phyloP scores from a whole-genome alignment of 2,797 vertebrate genomes.

The Anguilla marmorata region DNA sequence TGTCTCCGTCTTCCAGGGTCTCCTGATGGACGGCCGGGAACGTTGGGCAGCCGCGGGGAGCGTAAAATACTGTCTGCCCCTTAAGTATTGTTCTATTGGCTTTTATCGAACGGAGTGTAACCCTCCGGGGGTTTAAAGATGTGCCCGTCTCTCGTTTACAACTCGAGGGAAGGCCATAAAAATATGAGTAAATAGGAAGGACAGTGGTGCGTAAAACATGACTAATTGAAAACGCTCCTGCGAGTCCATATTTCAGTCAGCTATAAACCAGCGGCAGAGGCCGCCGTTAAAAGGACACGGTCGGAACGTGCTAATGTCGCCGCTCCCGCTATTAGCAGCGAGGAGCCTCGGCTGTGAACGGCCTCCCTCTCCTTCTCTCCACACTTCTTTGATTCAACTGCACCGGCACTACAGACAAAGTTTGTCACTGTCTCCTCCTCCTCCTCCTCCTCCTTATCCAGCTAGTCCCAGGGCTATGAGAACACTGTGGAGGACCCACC shows the following conservation, averaged over 20 bases:
- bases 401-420: constrained; percentile 54
- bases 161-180: constrained; percentile 62
- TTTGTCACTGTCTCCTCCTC: constrained; percentile 50
- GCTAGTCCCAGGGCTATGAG: neutral
- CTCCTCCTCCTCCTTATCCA: neutral
- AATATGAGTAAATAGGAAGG: constrained; percentile 37
- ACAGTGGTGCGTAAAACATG: constrained; percentile 40
- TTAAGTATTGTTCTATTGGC: constrained; percentile 42
- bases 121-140: constrained; percentile 58
- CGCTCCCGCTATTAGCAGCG: neutral
- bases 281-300: constrained; percentile 42
- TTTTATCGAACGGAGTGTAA: constrained; percentile 67
- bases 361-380: constrained; percentile 39
- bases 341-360: constrained; percentile 20
- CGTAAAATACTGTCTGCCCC: constrained; percentile 57
- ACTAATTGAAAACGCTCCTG: constrained; percentile 55
- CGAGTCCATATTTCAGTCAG: constrained; percentile 59
- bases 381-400: constrained; percentile 54
- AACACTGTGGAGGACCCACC: neutral
- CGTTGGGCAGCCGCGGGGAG: constrained; percentile 57
- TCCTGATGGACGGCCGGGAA: constrained; percentile 65
- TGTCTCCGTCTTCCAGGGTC: constrained; percentile 51
- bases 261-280: constrained; percentile 45
- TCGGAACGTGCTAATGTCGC: constrained; percentile 47
- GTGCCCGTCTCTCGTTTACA: constrained; percentile 44